Base-by-base conservation (phyloP, 2,797 vertebrate genomes). In the Meriones psammophilus region DNA sequence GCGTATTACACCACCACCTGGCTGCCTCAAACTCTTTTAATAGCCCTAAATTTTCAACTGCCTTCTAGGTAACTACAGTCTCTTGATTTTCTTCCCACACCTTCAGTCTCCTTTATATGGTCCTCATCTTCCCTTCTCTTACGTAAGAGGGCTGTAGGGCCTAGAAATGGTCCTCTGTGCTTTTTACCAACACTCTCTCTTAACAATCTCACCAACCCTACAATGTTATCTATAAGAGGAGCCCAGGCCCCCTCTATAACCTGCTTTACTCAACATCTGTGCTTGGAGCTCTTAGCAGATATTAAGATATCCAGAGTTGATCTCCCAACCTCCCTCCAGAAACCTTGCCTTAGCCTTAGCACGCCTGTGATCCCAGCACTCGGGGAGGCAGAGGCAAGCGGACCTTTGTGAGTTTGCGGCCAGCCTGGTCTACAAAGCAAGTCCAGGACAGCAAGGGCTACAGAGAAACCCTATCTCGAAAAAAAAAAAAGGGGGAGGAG, bases 51-150 rank as follows among this genome's bases (percentile, higher is more conserved):
- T 33, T 73, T 58, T 69, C 62, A 74, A 14, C 0, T 17, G n/a
- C 79, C n/a, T 46, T 42, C 30, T 26, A 46, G 64, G 1, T 66
- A 33, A 80, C 68, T 30, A 30, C 1, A 22, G 79, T 60, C 14
- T 30, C 58, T 89, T 64, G 79, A 22, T 46, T 68, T 83, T 78
- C 42, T n/a, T 81, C 36, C 58, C 68, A 33, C 33, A 87, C 71
- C 58, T 79, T 58, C 28, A 1, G 64, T 18, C 33, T 58, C 26
- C 77, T 74, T 36, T 3, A n/a, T 17, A n/a, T 54, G 22, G 33
- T 83, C 76, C 58, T 95, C 73, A 66, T 80, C 22, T 54, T 87
- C 64, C 74, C 78, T 64, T 18, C 36, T 92, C 80, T 68, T 76
- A 33, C 13, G 89, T 15, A 30, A 8, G 58, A 74, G 30, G 12